A percentile compares a stretch with the other conserved stretches of the same genome.
Conservation (phyloP, 2,888 invertebrate genomes). For the Lamellibrachia columna region DNA sequence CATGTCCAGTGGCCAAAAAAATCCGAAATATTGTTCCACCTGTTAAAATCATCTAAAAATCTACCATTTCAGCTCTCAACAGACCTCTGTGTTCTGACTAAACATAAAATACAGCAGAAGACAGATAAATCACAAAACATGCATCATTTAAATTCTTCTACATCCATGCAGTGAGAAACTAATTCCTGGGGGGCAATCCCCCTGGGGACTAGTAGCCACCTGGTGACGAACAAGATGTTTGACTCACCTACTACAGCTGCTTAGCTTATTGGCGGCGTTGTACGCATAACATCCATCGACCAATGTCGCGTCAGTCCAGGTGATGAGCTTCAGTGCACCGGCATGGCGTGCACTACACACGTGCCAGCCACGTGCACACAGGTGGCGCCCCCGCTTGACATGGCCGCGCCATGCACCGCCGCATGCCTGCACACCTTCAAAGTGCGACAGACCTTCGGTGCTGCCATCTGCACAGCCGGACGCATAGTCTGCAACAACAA, state of each 20-base stretch:
- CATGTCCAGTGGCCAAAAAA: too few relatives aligned
- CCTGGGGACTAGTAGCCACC: constrained; percentile 23
- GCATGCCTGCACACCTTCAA: constrained; percentile 59
- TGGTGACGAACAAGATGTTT: constrained; percentile 7
- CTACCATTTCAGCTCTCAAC: too few relatives aligned
- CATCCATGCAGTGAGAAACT: background rate
- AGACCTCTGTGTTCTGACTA: too few relatives aligned
- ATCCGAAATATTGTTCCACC: too few relatives aligned
- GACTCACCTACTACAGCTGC: constrained; percentile 54
- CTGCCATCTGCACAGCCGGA: constrained; percentile 61
- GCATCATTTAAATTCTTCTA: background rate
- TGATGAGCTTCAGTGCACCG: constrained; percentile 50
- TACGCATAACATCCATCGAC: constrained; percentile 63
- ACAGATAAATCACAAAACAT: too few relatives aligned
- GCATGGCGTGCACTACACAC: constrained; percentile 59
- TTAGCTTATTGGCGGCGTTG: constrained; percentile 58
- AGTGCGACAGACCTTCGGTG: constrained; percentile 57
- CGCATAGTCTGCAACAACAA: constrained; percentile 47
- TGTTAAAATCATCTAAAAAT: too few relatives aligned
- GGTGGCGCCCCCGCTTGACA: constrained; percentile 52
- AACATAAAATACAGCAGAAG: too few relatives aligned
- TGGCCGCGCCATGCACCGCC: constrained; percentile 62
- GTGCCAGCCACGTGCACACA: constrained; percentile 61
- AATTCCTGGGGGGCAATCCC: background rate
- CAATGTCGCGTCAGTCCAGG: constrained; percentile 58